Base-by-base conservation (phyloP, 2,888 invertebrate genomes). In the Papilio demoleus region DNA sequence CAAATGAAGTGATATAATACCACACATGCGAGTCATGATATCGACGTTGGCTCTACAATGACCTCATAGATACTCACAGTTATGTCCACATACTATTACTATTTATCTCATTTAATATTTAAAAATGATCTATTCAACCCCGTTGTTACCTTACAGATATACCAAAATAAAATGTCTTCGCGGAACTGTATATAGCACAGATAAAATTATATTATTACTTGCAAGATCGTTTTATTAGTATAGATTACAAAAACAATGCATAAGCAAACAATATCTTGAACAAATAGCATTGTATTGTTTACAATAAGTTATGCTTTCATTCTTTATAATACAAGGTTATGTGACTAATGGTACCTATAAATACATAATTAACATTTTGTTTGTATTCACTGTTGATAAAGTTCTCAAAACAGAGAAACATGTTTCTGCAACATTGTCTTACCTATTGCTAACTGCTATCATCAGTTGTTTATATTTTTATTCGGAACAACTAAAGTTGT, bases 1-100 rank as follows among this genome's bases (percentile, higher is more conserved):
- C 80, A 82, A 82, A 80, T 77, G 74, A 76, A 79, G 79, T 76
- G 80, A 84, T 82, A 79, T 78, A 71, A 74, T 71, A 75, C 14
- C 69, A 65, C 65, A 69, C 69, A 65, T 45, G 56, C 61, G 61
- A 17, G 45, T 34, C 69, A 65, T 65, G 65, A 34, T 50, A 53
- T 24, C 53, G 31, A 1, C 53, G 31, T 3, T 9, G 17, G 31
- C 31, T 31, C 27, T 56, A 22, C 22, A 22, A 47, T 47, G 22
- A 22, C 11, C 22, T 47, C 22, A 47, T 11, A 22, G 19, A 47
- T 47, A 22, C 11, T 22, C 19, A 42, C 8, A 45, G 9, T 45
- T 45, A 45, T 45, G 42, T 0, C 3, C 4, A 8, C 42, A 17
- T 8, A 17, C 2, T 17, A 45, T 9, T 11, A 9, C 22, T 22